Base-by-base conservation (phyloP, 2,113 vertebrate species). In the Chrysochloris asiatica region DNA sequence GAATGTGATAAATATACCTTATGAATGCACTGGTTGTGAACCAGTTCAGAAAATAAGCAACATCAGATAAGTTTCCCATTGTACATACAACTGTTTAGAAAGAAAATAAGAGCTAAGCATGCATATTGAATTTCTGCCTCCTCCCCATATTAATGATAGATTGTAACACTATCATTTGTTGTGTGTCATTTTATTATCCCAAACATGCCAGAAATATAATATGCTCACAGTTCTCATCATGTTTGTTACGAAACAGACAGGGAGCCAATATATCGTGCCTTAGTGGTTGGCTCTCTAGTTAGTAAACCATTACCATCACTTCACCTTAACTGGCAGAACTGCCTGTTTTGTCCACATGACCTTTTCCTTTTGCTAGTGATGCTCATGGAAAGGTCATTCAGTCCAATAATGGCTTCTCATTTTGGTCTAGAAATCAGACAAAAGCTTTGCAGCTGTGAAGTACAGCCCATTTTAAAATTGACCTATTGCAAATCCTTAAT, bases 401-500 rank as follows among this genome's bases (percentile, higher is more conserved):
- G 10, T 72, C 30, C 54, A 71, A 52, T 92, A 94, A 92, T 92
- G 92, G 79, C 72, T 95, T 94, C 77, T 94, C 78, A 79, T 95
- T 95, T n/a, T 95, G 73, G 56, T 80, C 50, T 93, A 88, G 77
- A 90, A 96, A 92, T 89, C 77, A 94, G 67, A 97, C 93, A 97
- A 96, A 96, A 96, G 93, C 86, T 94, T 90, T 95, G 94, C 96
- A 96, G 92, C 96, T 96, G 95, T 95, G 96, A 95, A 86, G 90
- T 95, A 77, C 33, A 88, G 72, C 67, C 88, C 88, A 94, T 95
- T 96, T 97, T 84, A 95, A 96, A 97, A 96, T 96, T 97, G 96
- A 96, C 83, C 94, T 96, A 96, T 97, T 97, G 88, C 95, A 95
- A 96, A 94, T 95, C 79, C 91, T 96, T 97, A 95, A 95, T 95